Percentiles rank a stretch among this genome's conserved stretches.
Evolutionary conservation across 2,113 vertebrate genomes (phyloP).

Genomic region (Pipa parva): DNA sequence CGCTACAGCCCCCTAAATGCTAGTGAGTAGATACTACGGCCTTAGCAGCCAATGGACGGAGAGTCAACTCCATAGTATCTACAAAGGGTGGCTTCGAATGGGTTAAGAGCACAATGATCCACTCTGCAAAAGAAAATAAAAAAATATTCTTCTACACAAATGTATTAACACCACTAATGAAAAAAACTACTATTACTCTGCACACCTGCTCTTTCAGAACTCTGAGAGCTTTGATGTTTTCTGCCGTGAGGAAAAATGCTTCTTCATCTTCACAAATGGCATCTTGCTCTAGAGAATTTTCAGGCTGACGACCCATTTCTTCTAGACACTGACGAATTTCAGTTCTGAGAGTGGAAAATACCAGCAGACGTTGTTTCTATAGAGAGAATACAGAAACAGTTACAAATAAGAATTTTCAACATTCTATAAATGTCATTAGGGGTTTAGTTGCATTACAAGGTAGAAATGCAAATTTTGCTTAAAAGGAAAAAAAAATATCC

Average conservation of each 20-base stretch:
- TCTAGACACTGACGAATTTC: constrained; percentile 49
- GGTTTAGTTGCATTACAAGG: no score
- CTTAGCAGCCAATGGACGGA: no score
- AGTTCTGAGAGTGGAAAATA: constrained; percentile 51
- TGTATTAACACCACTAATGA: neutral
- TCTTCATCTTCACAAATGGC: constrained; percentile 51
- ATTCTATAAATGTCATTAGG: no score
- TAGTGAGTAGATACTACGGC: no score
- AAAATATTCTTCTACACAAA: neutral
- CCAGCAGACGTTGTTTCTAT: constrained; percentile 50
- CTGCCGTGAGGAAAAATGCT: constrained; percentile 56
- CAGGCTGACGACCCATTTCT: constrained; percentile 57
- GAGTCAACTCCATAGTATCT: no score
- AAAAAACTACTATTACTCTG: neutral
- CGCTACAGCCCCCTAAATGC: no score
- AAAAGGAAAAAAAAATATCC: no score
- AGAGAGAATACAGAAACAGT: constrained; percentile 7
- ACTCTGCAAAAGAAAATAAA: neutral
- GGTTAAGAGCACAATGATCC: no score
- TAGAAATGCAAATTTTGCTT: no score
- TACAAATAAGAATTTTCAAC: no score
- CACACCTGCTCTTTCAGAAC: constrained; percentile 52
- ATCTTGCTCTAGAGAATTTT: constrained; percentile 57
- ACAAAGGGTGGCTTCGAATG: no score
- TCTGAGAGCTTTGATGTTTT: constrained; percentile 57